Conservation (phyloP, 2,888 invertebrate genomes). For the Polydrusus cervinus region DNA sequence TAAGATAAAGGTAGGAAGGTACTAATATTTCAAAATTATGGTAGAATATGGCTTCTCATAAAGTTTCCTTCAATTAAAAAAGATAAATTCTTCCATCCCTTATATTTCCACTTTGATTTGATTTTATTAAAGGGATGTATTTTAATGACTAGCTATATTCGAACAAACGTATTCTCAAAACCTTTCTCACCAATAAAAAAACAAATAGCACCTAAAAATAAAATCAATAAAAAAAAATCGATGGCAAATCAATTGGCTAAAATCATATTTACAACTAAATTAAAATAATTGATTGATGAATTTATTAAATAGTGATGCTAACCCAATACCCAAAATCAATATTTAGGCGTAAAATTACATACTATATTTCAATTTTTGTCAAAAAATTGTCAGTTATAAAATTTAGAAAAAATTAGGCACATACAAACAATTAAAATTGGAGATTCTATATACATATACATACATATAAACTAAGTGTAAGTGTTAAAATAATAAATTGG, state of each 20-base stretch:
- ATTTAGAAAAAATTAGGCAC: constrained; percentile 10
- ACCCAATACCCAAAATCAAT: not conserved
- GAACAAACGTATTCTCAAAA: not conserved
- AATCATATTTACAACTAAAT: constrained; percentile 14
- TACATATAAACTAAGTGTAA: no score
- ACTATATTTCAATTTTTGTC: not conserved
- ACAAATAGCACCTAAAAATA: constrained; percentile 35
- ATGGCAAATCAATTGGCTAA: constrained; percentile 30
- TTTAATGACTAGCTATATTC: not conserved
- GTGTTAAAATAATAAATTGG: no score
- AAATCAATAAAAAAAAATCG: constrained; percentile 12
- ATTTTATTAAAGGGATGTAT: no score
- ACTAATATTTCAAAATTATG: not conserved
- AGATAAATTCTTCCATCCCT: no score
- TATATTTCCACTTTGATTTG: not conserved
- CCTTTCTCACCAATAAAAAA: constrained; percentile 14
- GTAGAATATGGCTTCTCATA: no score
- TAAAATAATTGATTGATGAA: constrained; percentile 1
- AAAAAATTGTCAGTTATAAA: constrained; percentile 12
- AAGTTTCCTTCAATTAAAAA: no score
- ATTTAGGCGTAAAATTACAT: not conserved
- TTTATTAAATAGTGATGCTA: not conserved
- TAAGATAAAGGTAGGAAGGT: no score
- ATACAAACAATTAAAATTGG: constrained; percentile 18
- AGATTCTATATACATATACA: constrained; percentile 29